A percentile compares a stretch with the other conserved stretches of the same genome.
phyloP scores from a whole-genome alignment of 2,888 invertebrate genomes.

The Phytoseiulus persimilis region DNA sequence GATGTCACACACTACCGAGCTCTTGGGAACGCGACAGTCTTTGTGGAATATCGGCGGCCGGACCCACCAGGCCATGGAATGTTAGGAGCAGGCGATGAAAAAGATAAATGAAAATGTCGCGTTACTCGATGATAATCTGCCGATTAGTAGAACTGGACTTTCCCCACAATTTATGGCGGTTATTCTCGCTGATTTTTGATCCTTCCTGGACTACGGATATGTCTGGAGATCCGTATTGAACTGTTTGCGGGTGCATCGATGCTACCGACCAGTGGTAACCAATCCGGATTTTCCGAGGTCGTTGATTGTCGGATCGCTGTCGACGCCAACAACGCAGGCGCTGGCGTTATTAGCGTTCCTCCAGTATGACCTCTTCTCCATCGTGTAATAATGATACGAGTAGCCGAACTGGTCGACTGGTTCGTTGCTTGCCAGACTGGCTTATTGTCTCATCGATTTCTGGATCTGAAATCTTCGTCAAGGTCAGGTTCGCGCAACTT shows the following conservation, averaged over 20 bases:
- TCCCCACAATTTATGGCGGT: no score
- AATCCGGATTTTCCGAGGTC: neutral
- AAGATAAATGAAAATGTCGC: no score
- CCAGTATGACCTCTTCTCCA: neutral
- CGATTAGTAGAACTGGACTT: no score
- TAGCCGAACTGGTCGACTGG: neutral
- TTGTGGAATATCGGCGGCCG: no score
- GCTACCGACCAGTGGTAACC: conserved; percentile 5
- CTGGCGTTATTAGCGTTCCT: neutral
- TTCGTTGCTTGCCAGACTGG: neutral
- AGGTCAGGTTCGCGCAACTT: neutral
- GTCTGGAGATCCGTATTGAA: neutral
- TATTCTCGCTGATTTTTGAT: no score
- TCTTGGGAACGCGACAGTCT: no score
- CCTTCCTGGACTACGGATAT: no score
- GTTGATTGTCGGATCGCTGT: neutral
- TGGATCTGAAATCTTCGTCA: neutral
- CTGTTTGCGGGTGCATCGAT: neutral
- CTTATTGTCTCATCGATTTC: neutral
- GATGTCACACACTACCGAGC: no score
- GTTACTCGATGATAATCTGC: no score
- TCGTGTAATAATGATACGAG: neutral
- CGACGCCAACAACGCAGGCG: neutral
- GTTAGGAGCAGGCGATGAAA: no score
- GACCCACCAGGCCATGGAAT: no score